Base-by-base conservation (phyloP, 1,140 invertebrate species). In the Musca domestica region DNA sequence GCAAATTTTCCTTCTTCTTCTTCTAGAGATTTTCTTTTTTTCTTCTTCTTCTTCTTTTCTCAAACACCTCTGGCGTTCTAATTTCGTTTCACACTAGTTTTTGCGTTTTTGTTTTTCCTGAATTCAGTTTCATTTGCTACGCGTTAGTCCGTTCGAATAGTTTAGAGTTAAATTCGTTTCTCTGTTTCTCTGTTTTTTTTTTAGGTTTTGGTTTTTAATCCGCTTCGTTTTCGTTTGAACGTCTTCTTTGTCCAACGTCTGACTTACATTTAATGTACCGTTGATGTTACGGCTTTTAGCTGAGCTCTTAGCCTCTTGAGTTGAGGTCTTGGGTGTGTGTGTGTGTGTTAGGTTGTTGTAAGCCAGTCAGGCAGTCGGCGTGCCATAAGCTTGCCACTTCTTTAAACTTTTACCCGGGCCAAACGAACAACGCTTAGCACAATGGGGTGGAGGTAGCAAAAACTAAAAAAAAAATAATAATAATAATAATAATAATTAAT, bases 201-300 rank as follows among this genome's bases (percentile, higher is more conserved):
- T n/a, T 56, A 14, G 2, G n/a, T n/a, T 14, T 51, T 14, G 15
- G 27, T n/a, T 56, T 34, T 61, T 61, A 61, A 34, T 61, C 56
- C 56, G 56, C 34, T 61, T 61, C 7, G n/a, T 34, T 61, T 41
- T 17, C 27, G 27, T 61, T 30, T 61, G 27, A 61, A 61, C 56
- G 56, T 61, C 56, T 61, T 61, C 56, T 61, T 61, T 34, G 20
- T 27, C 56, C 27, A 61, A 61, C 56, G 56, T 61, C 56, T 61
- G 22, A 30, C 27, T 61, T 61, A 34, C 56, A 34, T 61, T 61
- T 61, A 61, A 61, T 34, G 34, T 61, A 61, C 56, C 56, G 56
- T 61, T 61, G 25, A 22, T 61, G 27, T 34, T 27, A 17, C n/a
- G 27, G 9, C 56, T 61, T n/a, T 34, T 34, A 61, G 56, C 56